These are phyloP conservation scores for Cyclophora albipunctata DNA, from an alignment of 2,888 invertebrate species.

Conservation along the genomic window DNA sequence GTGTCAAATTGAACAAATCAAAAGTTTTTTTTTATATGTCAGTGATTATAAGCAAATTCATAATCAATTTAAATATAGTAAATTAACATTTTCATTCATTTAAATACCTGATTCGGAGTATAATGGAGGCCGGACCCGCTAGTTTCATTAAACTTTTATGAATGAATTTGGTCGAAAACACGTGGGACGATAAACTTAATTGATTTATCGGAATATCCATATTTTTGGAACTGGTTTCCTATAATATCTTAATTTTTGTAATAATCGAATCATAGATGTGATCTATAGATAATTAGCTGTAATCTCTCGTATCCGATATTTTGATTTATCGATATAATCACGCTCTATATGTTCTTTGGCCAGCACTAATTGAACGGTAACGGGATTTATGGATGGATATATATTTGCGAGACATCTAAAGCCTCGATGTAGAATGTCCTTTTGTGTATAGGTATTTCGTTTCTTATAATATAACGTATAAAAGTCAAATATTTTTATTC, in stretches of 20 bases:
- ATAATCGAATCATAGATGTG: constrained; percentile 7
- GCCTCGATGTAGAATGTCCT: no score
- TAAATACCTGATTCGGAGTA: background rate
- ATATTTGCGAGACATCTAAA: no score
- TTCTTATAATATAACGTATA: no score
- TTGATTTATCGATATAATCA: constrained; percentile 4
- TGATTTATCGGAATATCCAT: constrained; percentile 13
- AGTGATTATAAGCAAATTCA: no score
- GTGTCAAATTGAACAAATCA: no score
- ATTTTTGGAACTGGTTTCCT: constrained; percentile 13
- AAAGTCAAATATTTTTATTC: no score
- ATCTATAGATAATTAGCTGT: constrained; percentile 14
- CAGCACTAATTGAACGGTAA: background rate
- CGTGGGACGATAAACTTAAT: constrained; percentile 13
- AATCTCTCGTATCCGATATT: constrained; percentile 12
- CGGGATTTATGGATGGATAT: no score
- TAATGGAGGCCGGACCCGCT: background rate
- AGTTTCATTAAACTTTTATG: constrained; percentile 6
- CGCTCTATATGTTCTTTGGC: background rate
- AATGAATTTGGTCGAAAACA: constrained; percentile 9
- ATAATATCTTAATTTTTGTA: constrained; percentile 13
- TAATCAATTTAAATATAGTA: background rate
- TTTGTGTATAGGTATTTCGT: no score
- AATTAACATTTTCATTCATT: background rate
- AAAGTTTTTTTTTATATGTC: no score